Base-by-base conservation (phyloP, 2,797 vertebrate genomes). In the Oreochromis grahami region DNA sequence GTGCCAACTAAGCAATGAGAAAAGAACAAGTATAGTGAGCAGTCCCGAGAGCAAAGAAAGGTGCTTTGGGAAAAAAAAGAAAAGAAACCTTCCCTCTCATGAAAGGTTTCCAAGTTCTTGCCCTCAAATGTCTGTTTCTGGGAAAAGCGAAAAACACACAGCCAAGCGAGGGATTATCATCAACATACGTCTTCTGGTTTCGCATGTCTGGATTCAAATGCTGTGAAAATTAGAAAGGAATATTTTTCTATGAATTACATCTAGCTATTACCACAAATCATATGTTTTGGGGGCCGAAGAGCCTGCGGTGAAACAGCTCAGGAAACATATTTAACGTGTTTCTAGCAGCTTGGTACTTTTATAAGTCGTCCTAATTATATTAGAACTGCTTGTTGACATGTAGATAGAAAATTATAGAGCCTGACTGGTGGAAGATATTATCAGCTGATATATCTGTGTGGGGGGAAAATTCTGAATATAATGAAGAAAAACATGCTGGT, bases 81-180 rank as follows among this genome's bases (percentile, higher is more conserved):
- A 50, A 78, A 76, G 58, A 87, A 88, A 85, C 72, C 81, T 86
- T 90, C 78, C 81, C 76, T 52, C 48, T 79, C 55, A 79, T 60
- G 77, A 85, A 79, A 86, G 41, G n/a, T 90, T 87, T 90, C 83
- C 92, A 90, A 81, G 43, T 68, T 79, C 78, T 8, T 51, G 32
- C 55, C 38, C 65, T 21, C 41, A n/a, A 82, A 65, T 53, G 56
- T 63, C 74, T 51, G 32, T n/a, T 80, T 55, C 77, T 50, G 38
- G 80, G 78, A 84, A 84, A 74, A 87, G 60, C 38, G 14, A 88
- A 83, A 60, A 83, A 78, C 53, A 78, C 50, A 65, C 52, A 77
- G 70, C 74, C 24, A 50, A 5, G 8, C 8, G 80, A 78, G 5
- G 65, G 34, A 55, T 77, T 51, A 41, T 38, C 74, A 84, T 43